These are phyloP conservation scores for Nasonia giraulti DNA, from an alignment of 1,140 invertebrate species.

Conservation along the genomic window DNA sequence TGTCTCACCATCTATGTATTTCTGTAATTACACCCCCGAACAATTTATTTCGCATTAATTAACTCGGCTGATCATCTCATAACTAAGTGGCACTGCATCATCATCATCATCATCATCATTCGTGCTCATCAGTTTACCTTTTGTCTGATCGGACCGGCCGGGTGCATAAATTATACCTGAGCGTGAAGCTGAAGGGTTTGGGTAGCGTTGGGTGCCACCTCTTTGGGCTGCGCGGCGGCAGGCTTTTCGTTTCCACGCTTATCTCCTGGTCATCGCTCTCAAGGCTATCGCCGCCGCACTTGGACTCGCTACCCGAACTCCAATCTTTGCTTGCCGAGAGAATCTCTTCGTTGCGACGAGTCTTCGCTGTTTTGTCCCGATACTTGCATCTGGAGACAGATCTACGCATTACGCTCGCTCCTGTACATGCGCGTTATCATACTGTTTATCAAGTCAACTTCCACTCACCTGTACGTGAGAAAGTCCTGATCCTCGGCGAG, in stretches of 20 bases:
- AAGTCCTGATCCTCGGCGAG: conserved; percentile 69
- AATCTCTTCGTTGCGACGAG: conserved; percentile 64
- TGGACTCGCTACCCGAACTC: conserved; percentile 65
- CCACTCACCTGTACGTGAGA: conserved; percentile 61
- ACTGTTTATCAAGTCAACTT: not conserved
- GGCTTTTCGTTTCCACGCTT: conserved; percentile 67
- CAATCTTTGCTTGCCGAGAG: conserved; percentile 59
- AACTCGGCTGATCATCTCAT: not conserved
- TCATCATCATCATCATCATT: not conserved
- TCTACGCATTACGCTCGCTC: not conserved
- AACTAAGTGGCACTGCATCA: not conserved
- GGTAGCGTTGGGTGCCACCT: conserved; percentile 76
- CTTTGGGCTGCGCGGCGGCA: conserved; percentile 65
- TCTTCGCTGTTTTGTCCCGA: conserved; percentile 62
- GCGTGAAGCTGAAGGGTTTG: conserved; percentile 81
- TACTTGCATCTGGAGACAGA: conserved; percentile 58
- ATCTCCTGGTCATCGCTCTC: conserved; percentile 64
- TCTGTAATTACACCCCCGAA: not conserved
- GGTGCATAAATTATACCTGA: conserved; percentile 72
- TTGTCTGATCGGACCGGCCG: not conserved
- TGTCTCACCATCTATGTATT: not conserved
- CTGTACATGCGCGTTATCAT: not conserved
- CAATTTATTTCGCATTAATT: not conserved
- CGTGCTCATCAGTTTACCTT: conserved; percentile 3
- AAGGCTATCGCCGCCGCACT: conserved; percentile 60